Percentiles rank a stretch among this genome's conserved stretches.
These are phyloP conservation scores for Copsychus sechellarum DNA, from an alignment of 2,113 vertebrate genomes.

Conservation along the genomic window DNA sequence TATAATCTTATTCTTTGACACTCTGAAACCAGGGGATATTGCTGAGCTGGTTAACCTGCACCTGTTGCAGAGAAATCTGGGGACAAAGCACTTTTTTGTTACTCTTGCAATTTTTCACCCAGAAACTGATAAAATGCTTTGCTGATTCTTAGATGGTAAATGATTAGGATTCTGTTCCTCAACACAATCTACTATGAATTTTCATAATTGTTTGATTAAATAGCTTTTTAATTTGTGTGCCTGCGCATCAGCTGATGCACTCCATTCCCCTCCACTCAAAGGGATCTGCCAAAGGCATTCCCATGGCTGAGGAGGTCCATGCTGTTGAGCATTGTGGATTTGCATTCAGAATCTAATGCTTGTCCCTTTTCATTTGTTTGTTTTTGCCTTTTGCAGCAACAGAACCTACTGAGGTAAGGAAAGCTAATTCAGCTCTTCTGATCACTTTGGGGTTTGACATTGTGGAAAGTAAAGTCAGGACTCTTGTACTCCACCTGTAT, in stretches of 20 bases:
- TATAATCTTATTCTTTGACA: background rate
- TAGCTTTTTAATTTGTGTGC: background rate
- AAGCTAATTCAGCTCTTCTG: background rate
- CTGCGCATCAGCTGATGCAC: too few relatives aligned
- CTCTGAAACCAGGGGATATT: background rate
- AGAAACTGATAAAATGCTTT: background rate
- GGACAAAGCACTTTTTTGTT: background rate
- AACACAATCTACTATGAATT: background rate
- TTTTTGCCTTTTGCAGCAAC: background rate
- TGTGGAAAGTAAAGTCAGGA: background rate
- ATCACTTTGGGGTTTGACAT: background rate
- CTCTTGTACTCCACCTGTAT: background rate
- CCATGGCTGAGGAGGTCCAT: background rate
- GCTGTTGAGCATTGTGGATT: background rate
- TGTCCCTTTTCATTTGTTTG: background rate
- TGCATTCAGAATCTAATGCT: background rate
- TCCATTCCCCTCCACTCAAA: background rate
- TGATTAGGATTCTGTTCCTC: background rate
- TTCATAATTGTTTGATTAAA: background rate
- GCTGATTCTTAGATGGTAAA: background rate
- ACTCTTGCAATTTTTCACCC: background rate
- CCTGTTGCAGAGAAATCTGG: background rate
- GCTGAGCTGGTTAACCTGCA: background rate
- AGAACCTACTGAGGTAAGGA: constrained; percentile 54
- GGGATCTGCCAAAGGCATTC: background rate